Evolutionary conservation across 2,888 invertebrate species (phyloP).

Genomic region (Pristionchus mayeri): DNA sequence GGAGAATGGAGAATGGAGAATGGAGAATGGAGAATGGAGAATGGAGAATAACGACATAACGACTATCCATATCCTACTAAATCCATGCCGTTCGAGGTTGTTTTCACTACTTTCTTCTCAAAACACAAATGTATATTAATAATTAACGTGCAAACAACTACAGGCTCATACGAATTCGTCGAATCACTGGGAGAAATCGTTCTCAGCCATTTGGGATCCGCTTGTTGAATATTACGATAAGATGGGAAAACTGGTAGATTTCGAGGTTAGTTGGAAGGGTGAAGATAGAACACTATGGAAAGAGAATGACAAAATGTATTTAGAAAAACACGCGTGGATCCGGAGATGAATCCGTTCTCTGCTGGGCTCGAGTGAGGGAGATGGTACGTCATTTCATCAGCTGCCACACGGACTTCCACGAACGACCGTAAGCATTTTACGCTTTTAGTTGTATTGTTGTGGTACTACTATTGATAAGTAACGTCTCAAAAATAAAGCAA

Average conservation of each 20-base stretch:
- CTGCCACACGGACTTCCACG: not conserved
- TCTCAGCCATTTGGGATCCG: not conserved
- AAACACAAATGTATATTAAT: no score
- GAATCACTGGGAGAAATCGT: not conserved
- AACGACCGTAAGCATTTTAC: not conserved
- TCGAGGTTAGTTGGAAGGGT: not conserved
- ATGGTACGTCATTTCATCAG: conserved; percentile 4
- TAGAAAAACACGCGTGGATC: not conserved
- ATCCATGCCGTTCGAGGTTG: conserved; percentile 17
- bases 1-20: no score
- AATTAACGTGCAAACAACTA: not conserved
- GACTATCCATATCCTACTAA: no score
- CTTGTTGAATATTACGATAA: not conserved
- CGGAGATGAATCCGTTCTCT: not conserved
- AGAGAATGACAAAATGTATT: no score
- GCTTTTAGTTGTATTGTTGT: no score
- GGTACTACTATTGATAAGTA: no score
- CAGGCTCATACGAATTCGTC: not conserved
- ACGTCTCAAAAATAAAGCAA: no score
- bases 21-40: no score
- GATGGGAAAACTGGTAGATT: not conserved
- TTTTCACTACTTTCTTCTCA: no score
- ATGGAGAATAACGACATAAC: no score
- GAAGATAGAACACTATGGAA: not conserved
- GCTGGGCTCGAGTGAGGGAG: not conserved